Percentiles rank a stretch among this genome's conserved stretches.
Evolutionary conservation across 2,797 vertebrate genomes (phyloP).

Genomic region (Hypotaenidia philippensis): DNA sequence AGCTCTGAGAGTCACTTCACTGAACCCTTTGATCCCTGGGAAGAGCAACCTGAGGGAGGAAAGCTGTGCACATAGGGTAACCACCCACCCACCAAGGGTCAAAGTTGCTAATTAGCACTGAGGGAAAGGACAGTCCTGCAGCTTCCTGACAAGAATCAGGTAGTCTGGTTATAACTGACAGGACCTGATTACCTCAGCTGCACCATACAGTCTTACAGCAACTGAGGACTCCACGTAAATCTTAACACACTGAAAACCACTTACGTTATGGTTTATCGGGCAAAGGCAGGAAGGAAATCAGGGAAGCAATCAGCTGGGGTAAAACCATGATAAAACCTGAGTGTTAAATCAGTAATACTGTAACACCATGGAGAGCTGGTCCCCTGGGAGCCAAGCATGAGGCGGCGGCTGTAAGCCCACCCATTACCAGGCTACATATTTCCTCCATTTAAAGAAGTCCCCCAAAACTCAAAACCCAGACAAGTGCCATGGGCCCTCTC

Average conservation of each 20-base stretch:
- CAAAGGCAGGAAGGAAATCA: background rate
- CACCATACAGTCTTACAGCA: background rate
- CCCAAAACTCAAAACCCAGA: background rate
- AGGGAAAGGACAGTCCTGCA: background rate
- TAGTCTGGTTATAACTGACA: background rate
- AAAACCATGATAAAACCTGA: background rate
- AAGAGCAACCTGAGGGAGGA: background rate
- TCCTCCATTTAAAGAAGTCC: background rate
- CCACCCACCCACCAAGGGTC: fast-evolving
- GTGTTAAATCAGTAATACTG: background rate
- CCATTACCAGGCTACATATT: fast-evolving
- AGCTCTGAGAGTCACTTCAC: background rate
- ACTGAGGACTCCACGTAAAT: background rate
- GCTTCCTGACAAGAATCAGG: fast-evolving
- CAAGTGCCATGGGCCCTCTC: background rate
- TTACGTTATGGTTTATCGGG: background rate
- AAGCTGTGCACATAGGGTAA: background rate
- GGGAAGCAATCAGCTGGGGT: background rate
- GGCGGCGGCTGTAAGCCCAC: background rate
- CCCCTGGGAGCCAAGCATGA: background rate
- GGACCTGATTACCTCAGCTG: background rate
- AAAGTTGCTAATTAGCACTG: background rate
- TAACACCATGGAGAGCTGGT: background rate
- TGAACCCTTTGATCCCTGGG: background rate
- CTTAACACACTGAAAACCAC: background rate